Evolutionary conservation across 2,113 vertebrate species (phyloP).

Genomic region (Paraplagusia blochii): DNA sequence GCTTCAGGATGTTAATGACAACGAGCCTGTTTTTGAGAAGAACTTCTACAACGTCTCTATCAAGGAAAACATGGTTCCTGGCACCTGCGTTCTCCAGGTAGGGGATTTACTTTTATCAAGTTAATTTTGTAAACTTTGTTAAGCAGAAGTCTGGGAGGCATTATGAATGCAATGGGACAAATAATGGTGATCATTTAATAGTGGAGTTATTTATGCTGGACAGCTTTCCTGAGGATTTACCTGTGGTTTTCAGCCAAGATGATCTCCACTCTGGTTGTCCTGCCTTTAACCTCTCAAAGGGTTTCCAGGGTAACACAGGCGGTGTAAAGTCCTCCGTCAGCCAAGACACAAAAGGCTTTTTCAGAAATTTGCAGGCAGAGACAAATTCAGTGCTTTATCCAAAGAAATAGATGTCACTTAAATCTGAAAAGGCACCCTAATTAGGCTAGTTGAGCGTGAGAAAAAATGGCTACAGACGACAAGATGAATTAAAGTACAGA

Average conservation of each 20-base stretch:
- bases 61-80: constrained; percentile 84
- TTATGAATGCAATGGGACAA: constrained; percentile 31
- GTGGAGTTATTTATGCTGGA: constrained; percentile 65
- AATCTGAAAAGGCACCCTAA: constrained; percentile 61
- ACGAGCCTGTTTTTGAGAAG: constrained; percentile 87
- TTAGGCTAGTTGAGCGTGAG: constrained; percentile 58
- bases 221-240: constrained; percentile 61
- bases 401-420: constrained; percentile 63
- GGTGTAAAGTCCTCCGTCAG: constrained; percentile 57
- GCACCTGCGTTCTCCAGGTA: constrained; percentile 96
- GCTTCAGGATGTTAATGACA: constrained; percentile 96
- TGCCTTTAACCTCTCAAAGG: constrained; percentile 69
- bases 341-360: constrained; percentile 50
- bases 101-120: constrained; percentile 39
- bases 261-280: constrained; percentile 73
- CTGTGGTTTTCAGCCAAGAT: constrained; percentile 65
- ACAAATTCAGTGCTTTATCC: constrained; percentile 63
- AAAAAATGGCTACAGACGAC: constrained; percentile 52
- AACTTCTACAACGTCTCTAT: constrained; percentile 92
- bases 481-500: constrained; percentile 54
- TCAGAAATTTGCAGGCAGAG: constrained; percentile 57
- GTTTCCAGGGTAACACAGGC: constrained; percentile 72
- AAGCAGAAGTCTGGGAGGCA: constrained; percentile 19
- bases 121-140: constrained; percentile 27
- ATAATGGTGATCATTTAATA: constrained; percentile 42